phyloP scores from a whole-genome alignment of 1,140 invertebrate species.

The Holotrichia oblita region DNA sequence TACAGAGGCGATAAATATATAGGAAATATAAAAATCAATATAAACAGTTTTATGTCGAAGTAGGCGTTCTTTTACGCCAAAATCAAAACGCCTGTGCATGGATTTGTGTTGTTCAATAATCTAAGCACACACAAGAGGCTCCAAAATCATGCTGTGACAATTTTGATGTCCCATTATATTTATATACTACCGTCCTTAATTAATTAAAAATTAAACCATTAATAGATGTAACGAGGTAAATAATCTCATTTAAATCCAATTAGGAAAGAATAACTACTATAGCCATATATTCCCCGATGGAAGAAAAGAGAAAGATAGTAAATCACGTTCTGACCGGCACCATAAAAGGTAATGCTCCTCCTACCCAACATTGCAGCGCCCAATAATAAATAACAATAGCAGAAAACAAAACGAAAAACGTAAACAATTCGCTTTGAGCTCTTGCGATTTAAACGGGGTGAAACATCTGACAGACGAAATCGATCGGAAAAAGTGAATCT shows the following conservation, averaged over 20 bases:
- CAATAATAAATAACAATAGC: conserved; percentile 18
- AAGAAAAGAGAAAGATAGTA: conserved; percentile 17
- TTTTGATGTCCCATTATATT: not conserved
- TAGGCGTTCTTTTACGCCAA: not conserved
- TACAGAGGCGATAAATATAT: not conserved
- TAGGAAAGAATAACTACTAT: not conserved
- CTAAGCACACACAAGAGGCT: not conserved
- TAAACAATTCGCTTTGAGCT: not conserved
- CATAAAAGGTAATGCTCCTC: conserved; percentile 14
- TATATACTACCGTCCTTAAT: not conserved
- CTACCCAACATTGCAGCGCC: not conserved
- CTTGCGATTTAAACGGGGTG: not conserved
- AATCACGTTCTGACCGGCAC: conserved; percentile 10
- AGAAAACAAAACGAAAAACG: conserved; percentile 1
- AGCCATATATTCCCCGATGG: too few relatives aligned
- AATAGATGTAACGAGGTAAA: not conserved
- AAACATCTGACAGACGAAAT: not conserved
- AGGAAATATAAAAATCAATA: not conserved
- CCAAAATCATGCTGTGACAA: not conserved
- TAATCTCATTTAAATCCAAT: conserved; percentile 10
- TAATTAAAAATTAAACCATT: conserved; percentile 2
- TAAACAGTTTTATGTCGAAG: not conserved
- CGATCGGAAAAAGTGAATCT: conserved; percentile 11
- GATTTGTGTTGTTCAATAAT: not conserved
- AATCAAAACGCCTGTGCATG: not conserved